Evolutionary conservation across 2,888 invertebrate species (phyloP), one percentile per base, ranked within the genome.

Genomic region (Aporophyla nigra): DNA sequence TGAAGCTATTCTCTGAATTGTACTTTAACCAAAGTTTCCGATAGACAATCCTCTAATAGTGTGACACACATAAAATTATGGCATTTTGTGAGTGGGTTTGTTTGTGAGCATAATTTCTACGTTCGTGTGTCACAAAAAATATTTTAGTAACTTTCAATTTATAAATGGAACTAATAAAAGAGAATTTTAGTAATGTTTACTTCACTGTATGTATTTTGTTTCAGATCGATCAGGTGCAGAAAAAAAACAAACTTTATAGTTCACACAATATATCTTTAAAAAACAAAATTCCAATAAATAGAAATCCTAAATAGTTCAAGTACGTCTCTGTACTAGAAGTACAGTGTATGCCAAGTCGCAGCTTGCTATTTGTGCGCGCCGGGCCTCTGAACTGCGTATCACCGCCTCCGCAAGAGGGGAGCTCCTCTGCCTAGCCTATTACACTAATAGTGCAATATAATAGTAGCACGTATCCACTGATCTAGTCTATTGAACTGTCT

Each of bases 291-390:
- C 24, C 24, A 33, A 53, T n/a, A 59, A 27, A 67, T 69, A 59
- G 1, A 40, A 19, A 82, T 83, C 70, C 75, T 81, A 71, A 24
- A 65, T 43, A 43, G 16, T 43, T 53, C 59, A 74, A 93, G 83
- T 95, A 74, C 95, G 93, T 88, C 93, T 92, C 95, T 95, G 95
- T 87, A 43, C 86, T 89, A 89, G 92, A 93, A 93, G 93, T 91
- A 94, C 92, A 93, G 88, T 93, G 92, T 93, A 94, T 94, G 95
- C 95, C 95, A 95, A 95, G 93, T 94, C 94, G 94, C 94, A 95
- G 95, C 92, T 94, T 93, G 95, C 95, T 95, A 95, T 95, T 96
- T 95, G 94, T 92, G 95, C 91, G 91, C 93, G 91, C 91, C 92
- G 94, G 94, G 94, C 95, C 94, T 93, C 94, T 92, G 93, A 93